Conservation (phyloP, 1,140 invertebrate species). For the Chrysomallon squamiferum region DNA sequence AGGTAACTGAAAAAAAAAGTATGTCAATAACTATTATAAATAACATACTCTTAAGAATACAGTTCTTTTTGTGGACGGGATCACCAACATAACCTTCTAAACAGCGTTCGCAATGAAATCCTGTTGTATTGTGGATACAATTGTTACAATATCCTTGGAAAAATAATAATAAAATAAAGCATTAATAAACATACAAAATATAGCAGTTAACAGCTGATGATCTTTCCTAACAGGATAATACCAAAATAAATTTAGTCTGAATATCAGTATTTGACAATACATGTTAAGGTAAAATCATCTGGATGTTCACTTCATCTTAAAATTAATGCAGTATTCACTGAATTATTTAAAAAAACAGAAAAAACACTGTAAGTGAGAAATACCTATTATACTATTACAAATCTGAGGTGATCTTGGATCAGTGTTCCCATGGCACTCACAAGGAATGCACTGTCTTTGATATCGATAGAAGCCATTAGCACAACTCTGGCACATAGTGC, state of each 20-base stretch:
- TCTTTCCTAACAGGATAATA: too few species aligned
- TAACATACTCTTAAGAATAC: conserved; percentile 21
- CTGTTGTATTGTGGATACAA: conserved; percentile 37
- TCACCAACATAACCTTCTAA: conserved; percentile 29
- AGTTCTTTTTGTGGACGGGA: conserved; percentile 24
- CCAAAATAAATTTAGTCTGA: too few species aligned
- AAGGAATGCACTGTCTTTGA: conserved; percentile 19
- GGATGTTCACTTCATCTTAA: too few species aligned
- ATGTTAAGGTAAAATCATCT: too few species aligned
- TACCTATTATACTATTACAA: conserved; percentile 36
- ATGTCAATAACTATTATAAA: too few species aligned
- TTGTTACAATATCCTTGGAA: conserved; percentile 31
- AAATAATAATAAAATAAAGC: not conserved
- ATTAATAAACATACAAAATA: too few species aligned
- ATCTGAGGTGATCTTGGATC: not conserved
- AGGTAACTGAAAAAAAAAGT: too few species aligned
- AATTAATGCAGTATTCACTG: too few species aligned
- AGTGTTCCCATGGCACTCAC: conserved; percentile 32
- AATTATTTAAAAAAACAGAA: too few species aligned
- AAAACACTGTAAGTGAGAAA: too few species aligned
- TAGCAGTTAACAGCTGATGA: too few species aligned
- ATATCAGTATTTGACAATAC: too few species aligned
- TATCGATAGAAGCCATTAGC: conserved; percentile 28
- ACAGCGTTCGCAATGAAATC: conserved; percentile 45
- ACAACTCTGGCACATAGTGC: conserved; percentile 47